Evolutionary conservation across 2,797 vertebrate genomes (phyloP), one percentile per base, ranked within the genome.

Genomic region (Microctenopoma stevenorrisi): DNA sequence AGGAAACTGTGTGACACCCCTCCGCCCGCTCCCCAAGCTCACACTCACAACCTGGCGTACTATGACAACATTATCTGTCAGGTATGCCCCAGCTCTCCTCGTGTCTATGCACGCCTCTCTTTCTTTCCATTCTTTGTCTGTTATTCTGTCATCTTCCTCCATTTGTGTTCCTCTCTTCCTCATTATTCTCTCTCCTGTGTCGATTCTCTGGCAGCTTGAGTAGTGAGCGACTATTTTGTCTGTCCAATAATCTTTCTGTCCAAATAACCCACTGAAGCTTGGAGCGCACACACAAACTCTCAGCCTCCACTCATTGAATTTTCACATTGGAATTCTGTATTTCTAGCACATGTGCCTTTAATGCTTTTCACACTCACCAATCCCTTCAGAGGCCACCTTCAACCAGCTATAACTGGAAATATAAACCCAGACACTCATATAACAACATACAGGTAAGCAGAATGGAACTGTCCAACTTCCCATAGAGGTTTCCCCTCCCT

Each of bases 31-130:
- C 93, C 95, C 84, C 92, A 93, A 94, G 93, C 92, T 86, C 88
- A 91, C 86, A 92, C 92, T 87, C 88, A 92, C 89, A 94, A 94
- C 92, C 92, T 95, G 95, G 94, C 95, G 93, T 94, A 94, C 94
- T 95, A 94, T 95, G 95, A 95, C 96, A 95, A 95, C 93, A 88
- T 95, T 93, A 88, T 95, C 92, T 95, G 95, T 95, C 95, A 96
- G 96, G 95, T 96, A 96, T 91, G 93, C 92, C 81, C 70, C 57
- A 68, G 70, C 72, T 87, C 71, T 88, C 86, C 84, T 78, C 60
- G 14, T 85, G 81, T 86, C 75, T 76, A 53, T 18, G 42, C 68
- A 72, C 67, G 48, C 7, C 22, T 62, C 53, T 62, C 35, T 48
- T 30, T 49, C 47, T 16, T 51, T 40, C 22, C 15, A 37, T 48